Evolutionary conservation across 2,888 invertebrate species (phyloP).

Genomic region (Ormyrus nitidulus): DNA sequence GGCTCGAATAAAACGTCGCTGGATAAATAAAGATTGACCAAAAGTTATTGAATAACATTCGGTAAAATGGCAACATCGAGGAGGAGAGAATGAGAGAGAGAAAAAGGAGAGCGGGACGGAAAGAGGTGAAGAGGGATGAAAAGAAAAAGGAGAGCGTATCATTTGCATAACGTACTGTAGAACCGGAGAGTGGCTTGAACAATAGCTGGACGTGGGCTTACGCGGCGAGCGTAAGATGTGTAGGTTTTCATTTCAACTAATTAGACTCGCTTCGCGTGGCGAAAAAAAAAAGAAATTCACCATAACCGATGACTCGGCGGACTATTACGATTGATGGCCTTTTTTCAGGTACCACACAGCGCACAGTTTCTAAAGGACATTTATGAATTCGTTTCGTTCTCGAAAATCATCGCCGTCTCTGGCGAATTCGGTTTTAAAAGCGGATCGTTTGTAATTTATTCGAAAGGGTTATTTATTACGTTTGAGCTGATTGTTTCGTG

Average conservation of each 20-base stretch:
- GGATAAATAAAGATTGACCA: no score
- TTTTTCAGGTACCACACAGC: no score
- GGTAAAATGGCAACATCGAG: no score
- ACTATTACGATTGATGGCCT: slow-evolving; percentile 5
- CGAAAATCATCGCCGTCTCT: no score
- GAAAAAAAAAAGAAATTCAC: neutral
- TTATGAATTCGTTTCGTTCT: no score
- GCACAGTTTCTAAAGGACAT: no score
- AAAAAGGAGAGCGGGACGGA: neutral
- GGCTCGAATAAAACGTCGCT: neutral
- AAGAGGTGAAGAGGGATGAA: neutral
- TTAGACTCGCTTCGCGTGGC: slow-evolving; percentile 33
- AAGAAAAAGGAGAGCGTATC: slow-evolving; percentile 12
- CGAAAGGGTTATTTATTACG: no score
- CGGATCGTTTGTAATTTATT: no score
- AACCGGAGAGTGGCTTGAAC: slow-evolving; percentile 35
- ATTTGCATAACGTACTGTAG: slow-evolving; percentile 46
- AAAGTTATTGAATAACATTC: no score
- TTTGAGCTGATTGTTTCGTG: no score
- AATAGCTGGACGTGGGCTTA: slow-evolving; percentile 27
- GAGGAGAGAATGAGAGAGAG: neutral
- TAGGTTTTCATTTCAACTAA: slow-evolving; percentile 34
- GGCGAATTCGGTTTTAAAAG: no score
- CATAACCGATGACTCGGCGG: slow-evolving; percentile 2
- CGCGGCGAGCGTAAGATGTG: neutral